Evolutionary conservation across 2,113 vertebrate species (phyloP).

Genomic region (Falcunculus frontatus): DNA sequence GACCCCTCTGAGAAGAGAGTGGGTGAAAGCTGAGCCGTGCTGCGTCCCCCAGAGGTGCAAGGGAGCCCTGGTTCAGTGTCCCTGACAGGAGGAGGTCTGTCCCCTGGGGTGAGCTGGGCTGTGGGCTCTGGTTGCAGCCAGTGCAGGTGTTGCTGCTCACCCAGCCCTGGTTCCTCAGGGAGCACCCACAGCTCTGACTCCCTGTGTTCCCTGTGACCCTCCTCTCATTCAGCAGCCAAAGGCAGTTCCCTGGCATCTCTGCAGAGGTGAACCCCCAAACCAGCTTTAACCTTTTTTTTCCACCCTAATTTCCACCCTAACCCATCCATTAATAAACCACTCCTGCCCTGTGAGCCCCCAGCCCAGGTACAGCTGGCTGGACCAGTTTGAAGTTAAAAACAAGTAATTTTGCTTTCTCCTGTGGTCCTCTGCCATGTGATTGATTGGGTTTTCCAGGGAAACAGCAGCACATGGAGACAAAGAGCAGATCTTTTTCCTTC

Average conservation of each 20-base stretch:
- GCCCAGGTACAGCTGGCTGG: not conserved
- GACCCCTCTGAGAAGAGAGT: not conserved
- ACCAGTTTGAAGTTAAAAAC: not conserved
- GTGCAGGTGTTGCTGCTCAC: not conserved
- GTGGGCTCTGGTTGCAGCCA: not conserved
- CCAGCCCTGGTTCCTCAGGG: accelerated
- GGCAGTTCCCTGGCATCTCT: not conserved
- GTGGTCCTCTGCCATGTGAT: not conserved
- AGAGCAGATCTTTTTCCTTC: not conserved
- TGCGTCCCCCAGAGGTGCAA: not conserved
- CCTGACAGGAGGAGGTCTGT: not conserved
- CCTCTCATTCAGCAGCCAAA: not conserved
- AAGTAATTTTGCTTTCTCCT: not conserved
- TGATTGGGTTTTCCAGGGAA: not conserved
- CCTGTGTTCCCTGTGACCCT: accelerated
- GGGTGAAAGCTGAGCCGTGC: not conserved
- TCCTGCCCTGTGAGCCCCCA: not conserved
- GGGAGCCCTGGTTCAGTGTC: not conserved
- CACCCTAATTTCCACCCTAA: not conserved
- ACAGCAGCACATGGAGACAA: not conserved
- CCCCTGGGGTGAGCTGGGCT: not conserved
- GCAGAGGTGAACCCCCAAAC: not conserved
- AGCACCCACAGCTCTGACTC: not conserved
- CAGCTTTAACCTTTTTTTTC: not conserved
- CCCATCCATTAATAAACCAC: not conserved